Conservation (phyloP, 2,113 vertebrate genomes). For the Verasper variegatus region DNA sequence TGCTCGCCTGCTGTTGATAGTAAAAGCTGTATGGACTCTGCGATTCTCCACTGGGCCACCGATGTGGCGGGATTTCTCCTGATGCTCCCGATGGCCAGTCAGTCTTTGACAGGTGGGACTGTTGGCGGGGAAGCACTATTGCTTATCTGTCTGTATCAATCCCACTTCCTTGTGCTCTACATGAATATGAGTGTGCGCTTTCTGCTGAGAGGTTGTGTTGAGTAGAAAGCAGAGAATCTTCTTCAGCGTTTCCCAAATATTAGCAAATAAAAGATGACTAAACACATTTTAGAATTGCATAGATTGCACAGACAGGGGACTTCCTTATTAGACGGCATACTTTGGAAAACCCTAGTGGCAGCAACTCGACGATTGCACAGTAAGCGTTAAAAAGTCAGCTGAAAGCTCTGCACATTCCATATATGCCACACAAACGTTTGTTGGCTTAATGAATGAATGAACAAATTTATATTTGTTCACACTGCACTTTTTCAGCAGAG, state of each 20-base stretch:
- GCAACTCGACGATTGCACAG: not conserved
- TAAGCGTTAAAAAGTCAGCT: slow-evolving; percentile 1
- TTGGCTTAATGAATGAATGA: not conserved
- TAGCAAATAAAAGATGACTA: not conserved
- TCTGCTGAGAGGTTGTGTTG: not conserved
- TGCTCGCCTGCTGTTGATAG: not conserved
- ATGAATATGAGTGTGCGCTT: not conserved
- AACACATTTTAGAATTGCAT: not conserved
- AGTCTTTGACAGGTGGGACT: no score
- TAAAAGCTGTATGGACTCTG: not conserved
- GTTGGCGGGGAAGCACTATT: not conserved
- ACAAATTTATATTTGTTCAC: not conserved
- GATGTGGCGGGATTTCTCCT: not conserved
- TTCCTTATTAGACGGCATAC: not conserved
- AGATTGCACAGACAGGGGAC: slow-evolving; percentile 1
- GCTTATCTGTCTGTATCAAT: not conserved
- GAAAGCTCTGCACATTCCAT: not conserved
- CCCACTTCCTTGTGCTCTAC: not conserved
- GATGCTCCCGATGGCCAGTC: not conserved
- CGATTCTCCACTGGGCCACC: not conserved
- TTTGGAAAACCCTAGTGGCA: slow-evolving; percentile 5
- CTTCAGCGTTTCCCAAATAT: not conserved
- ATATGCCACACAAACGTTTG: not conserved
- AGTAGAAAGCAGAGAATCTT: not conserved
- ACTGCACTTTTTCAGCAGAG: not conserved